These are phyloP conservation scores for Parotocinclus haroldoi DNA, from an alignment of 2,797 vertebrate species.

Conservation along the genomic window DNA sequence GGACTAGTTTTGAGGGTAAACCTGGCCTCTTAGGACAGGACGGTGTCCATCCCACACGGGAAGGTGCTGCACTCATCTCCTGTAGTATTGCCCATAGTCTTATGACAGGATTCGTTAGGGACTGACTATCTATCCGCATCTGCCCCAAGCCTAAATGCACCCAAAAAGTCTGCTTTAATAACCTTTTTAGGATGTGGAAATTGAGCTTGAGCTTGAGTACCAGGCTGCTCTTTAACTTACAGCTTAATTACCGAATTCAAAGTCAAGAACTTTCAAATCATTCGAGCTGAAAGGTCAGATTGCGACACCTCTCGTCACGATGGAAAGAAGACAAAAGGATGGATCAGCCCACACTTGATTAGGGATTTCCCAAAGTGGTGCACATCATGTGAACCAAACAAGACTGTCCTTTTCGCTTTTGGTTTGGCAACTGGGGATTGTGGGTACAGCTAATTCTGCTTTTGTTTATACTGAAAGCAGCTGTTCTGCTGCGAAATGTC, in stretches of 20 bases:
- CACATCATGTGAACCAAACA: conserved; percentile 58
- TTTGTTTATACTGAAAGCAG: conserved; percentile 67
- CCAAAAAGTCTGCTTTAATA: no score
- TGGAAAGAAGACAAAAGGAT: no score
- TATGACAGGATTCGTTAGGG: no score
- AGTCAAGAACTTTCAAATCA: background rate
- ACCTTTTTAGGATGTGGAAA: conserved; percentile 9
- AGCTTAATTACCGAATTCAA: background rate
- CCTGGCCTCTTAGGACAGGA: no score
- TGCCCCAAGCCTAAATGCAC: no score
- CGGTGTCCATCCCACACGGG: no score
- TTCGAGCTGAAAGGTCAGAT: background rate
- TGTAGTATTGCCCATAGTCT: no score
- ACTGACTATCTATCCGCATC: no score
- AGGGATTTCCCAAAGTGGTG: conserved; percentile 57
- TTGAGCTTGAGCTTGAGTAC: background rate
- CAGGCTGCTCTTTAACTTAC: background rate
- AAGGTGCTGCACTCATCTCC: no score
- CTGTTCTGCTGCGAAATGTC: conserved; percentile 56
- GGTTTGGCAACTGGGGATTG: conserved; percentile 45
- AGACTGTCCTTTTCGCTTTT: conserved; percentile 55
- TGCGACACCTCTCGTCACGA: background rate
- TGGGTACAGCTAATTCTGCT: conserved; percentile 44
- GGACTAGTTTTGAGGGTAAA: no score
- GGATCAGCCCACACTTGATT: conserved; percentile 33